Evolutionary conservation across 1,140 invertebrate species (phyloP).

Genomic region (Argopecten irradians): DNA sequence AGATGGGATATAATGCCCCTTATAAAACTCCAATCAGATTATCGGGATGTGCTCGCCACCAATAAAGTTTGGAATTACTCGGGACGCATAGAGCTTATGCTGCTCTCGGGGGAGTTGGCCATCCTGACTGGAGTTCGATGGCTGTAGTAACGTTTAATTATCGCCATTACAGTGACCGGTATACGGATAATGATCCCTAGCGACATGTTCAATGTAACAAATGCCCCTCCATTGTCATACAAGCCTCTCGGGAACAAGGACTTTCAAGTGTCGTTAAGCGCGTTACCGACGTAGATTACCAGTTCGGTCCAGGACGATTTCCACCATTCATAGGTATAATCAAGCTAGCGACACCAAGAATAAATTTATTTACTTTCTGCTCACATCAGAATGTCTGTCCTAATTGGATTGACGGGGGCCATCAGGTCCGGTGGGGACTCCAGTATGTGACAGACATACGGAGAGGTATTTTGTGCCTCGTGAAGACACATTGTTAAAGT

Average conservation of each 20-base stretch:
- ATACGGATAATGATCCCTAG: slow-evolving; percentile 11
- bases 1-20: slow-evolving; percentile 8
- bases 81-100: slow-evolving; percentile 6
- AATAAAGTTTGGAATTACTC: slow-evolving; percentile 18
- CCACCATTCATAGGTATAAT: slow-evolving; percentile 21
- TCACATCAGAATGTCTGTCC: slow-evolving; percentile 11
- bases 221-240: slow-evolving; percentile 14
- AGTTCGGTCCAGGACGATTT: slow-evolving; percentile 14
- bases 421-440: slow-evolving; percentile 5
- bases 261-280: slow-evolving; percentile 15
- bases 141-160: slow-evolving; percentile 30
- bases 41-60: background rate
- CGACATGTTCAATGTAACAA: slow-evolving; percentile 26
- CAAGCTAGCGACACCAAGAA: slow-evolving; percentile 20
- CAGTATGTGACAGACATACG: slow-evolving; percentile 20
- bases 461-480: background rate
- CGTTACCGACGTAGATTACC: slow-evolving; percentile 15
- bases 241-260: slow-evolving; percentile 14
- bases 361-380: slow-evolving; percentile 23
- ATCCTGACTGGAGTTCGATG: background rate
- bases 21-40: slow-evolving; percentile 23
- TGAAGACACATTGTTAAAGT: slow-evolving; percentile 8
- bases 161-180: slow-evolving; percentile 30
- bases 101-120: slow-evolving; percentile 1
- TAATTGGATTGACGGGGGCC: slow-evolving; percentile 14